phyloP scores from a whole-genome alignment of 2,113 vertebrate species.

The Chrysochloris asiatica region DNA sequence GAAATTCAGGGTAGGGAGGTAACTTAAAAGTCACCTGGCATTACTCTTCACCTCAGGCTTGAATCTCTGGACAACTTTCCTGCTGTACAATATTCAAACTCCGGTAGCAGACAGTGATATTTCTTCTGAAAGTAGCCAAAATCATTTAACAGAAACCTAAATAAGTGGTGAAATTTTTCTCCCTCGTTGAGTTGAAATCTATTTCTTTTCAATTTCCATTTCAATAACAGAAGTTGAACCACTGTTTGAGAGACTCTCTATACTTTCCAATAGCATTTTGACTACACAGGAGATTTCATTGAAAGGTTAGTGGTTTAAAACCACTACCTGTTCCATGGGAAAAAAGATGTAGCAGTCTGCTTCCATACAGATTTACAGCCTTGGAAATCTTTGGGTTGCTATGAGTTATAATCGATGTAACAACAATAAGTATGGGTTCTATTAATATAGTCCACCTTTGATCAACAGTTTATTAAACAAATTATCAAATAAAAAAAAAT shows the following conservation, averaged over 20 bases:
- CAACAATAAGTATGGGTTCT: neutral
- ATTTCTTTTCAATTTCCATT: constrained; percentile 19
- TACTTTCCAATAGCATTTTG: constrained; percentile 25
- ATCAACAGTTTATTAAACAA: neutral
- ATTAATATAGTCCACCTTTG: neutral
- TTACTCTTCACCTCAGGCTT: no score
- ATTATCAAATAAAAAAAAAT: neutral
- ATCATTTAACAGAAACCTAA: neutral
- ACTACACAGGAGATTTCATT: no score
- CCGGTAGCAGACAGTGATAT: neutral
- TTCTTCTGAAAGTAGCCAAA: neutral
- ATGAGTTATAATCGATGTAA: neutral
- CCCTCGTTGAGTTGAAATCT: neutral
- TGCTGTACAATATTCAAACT: neutral
- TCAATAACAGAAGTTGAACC: neutral
- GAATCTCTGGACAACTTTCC: no score
- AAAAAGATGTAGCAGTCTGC: neutral
- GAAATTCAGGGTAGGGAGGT: neutral
- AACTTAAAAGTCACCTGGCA: constrained; percentile 22
- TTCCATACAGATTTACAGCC: neutral
- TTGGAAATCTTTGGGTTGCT: neutral
- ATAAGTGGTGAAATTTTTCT: neutral
- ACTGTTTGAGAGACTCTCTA: neutral
- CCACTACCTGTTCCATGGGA: neutral
- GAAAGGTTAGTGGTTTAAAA: neutral